Conservation (phyloP, 37 sponge, comb jelly and placozoan species). For the Ianthella basta region DNA sequence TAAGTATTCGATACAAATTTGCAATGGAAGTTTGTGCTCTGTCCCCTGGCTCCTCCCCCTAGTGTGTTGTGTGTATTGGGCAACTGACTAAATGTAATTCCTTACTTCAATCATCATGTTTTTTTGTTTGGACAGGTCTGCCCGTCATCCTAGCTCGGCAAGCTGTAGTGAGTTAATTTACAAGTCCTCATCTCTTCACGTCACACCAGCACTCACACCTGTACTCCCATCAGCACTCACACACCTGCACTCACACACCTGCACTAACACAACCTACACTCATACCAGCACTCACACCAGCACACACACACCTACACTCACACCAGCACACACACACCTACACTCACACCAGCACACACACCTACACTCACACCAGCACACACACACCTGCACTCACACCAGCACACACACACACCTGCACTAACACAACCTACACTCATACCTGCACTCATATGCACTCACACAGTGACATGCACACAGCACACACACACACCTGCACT, state of each 20-base stretch:
- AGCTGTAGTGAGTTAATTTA: slow-evolving; percentile 46
- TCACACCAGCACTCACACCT: not conserved
- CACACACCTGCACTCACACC: not conserved
- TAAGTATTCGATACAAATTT: no score
- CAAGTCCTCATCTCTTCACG: not conserved
- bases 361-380: not conserved
- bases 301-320: no score
- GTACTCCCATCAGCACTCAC: not conserved
- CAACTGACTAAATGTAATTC: no score
- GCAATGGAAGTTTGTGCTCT: no score
- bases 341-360: no score
- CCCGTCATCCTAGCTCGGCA: slow-evolving; percentile 63
- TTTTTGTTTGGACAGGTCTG: slow-evolving; percentile 50
- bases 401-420: not conserved
- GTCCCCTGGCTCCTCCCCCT: no score
- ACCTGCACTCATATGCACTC: not conserved
- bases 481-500: not conserved
- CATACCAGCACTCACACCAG: no score
- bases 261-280: no score
- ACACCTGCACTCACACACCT: no score
- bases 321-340: no score
- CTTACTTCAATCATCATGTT: no score
- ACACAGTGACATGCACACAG: not conserved
- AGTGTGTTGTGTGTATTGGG: no score
- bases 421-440: not conserved